A percentile compares a stretch with the other conserved stretches of the same genome.
Evolutionary conservation across 2,888 invertebrate genomes (phyloP).

Genomic region (Kryphioiulus occultus): DNA sequence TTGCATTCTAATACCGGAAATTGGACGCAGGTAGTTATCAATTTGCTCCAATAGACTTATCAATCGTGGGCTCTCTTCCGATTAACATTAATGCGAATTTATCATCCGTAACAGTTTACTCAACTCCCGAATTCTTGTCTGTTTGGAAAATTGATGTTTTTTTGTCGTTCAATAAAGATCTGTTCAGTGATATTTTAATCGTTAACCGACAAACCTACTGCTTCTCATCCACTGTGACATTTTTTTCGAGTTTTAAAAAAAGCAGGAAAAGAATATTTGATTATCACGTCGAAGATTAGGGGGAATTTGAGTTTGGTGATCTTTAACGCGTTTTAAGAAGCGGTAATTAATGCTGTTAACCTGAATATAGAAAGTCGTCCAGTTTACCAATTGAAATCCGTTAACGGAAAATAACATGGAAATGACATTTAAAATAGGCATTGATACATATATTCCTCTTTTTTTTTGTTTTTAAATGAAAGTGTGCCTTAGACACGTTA

Average conservation of each 20-base stretch:
- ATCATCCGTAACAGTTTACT: not conserved
- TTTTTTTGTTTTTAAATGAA: too few relatives aligned
- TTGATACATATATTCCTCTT: too few relatives aligned
- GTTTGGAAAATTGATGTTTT: not conserved
- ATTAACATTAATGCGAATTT: conserved; percentile 1
- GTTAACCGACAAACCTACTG: not conserved
- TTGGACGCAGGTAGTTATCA: not conserved
- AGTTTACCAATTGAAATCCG: too few relatives aligned
- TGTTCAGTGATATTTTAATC: conserved; percentile 1
- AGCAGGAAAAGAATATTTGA: not conserved
- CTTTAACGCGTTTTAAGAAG: not conserved
- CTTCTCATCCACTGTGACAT: not conserved
- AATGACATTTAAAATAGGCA: too few relatives aligned
- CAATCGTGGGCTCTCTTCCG: not conserved
- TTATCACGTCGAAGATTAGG: not conserved
- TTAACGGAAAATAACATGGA: too few relatives aligned
- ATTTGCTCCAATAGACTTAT: not conserved
- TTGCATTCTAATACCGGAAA: not conserved
- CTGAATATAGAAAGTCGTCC: not conserved
- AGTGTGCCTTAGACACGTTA: too few relatives aligned
- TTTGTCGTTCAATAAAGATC: not conserved
- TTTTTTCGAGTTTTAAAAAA: not conserved
- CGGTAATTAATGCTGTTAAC: not conserved
- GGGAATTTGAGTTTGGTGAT: not conserved
- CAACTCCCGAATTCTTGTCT: not conserved